These are phyloP conservation scores for Micromussa lordhowensis DNA, from an alignment of 92 coral and sea anemone species.

Conservation along the genomic window DNA sequence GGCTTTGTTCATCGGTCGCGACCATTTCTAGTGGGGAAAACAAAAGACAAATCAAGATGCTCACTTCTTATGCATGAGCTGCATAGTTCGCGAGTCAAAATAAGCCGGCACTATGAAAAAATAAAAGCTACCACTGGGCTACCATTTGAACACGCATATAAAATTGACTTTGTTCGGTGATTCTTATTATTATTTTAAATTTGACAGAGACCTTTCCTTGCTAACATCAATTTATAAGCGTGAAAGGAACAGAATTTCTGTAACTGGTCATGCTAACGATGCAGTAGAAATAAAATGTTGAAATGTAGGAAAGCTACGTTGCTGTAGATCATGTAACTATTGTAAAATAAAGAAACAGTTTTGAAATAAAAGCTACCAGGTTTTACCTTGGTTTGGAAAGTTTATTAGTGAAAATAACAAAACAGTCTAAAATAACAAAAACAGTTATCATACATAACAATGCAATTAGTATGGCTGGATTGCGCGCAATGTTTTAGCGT, in stretches of 20 bases:
- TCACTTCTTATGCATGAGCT: background rate
- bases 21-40: background rate
- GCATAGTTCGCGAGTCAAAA: too few species aligned
- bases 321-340: background rate
- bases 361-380: background rate
- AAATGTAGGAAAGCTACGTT: background rate
- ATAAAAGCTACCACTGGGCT: too few species aligned
- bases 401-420: background rate
- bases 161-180: too few species aligned
- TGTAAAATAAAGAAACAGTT: background rate
- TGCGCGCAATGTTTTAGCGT: background rate
- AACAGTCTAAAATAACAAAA: background rate
- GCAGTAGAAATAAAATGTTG: background rate
- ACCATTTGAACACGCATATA: too few species aligned
- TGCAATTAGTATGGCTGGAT: background rate
- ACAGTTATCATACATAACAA: background rate
- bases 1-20: background rate
- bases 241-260: background rate
- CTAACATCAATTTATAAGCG: background rate
- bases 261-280: background rate
- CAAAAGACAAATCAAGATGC: background rate
- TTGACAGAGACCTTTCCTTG: too few species aligned
- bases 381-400: background rate
- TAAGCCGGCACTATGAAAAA: too few species aligned
- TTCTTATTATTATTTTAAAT: too few species aligned